Evolutionary conservation across 2,113 vertebrate species (phyloP), one percentile per base, ranked within the genome.

Genomic region (Cinclus mexicanus): DNA sequence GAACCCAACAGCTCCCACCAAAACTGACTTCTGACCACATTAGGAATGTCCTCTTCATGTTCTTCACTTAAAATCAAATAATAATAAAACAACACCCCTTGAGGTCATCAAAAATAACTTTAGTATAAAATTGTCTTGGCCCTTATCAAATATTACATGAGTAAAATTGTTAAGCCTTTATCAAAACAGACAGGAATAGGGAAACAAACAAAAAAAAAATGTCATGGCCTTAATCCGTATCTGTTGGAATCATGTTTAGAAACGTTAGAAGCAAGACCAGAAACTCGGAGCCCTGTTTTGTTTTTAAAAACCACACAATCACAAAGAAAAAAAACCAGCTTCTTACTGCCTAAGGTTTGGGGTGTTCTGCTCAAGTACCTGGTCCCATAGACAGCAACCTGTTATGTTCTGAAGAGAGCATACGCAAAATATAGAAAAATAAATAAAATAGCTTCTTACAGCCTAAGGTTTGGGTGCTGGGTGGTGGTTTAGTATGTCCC

Each of bases 51-150:
- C 89, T 96, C 92, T 96, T 96, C 94, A 92, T 92, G 93, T 88
- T 93, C 92, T 94, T 96, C 95, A 83, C 95, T 91, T 90, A 92
- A 94, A 98, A 97, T 95, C 94, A 96, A 97, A 97, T 94, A 68
- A 93, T 95, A 97, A 92, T 75, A 96, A 95, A 91, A 97, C 96
- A 98, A 97, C 93, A 96, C 96, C 97, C 95, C 92, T 97, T 97
- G 97, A 98, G 97, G 97, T 97, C 97, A 98, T 98, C 96, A 98
- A 98, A 98, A 98, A 98, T 98, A 98, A 98, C 94, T 98, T 98
- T 97, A 98, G 97, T 98, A 98, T 97, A 98, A 98, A 98, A 98
- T 96, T 95, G 97, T 96, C 97, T 95, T 96, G 97, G 96, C 97
- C 97, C 96, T 97, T 97, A 98, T 97, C 97, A 98, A 98, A 98